phyloP scores from a whole-genome alignment of 1,140 invertebrate species.

The Ostrea denselamellosa region DNA sequence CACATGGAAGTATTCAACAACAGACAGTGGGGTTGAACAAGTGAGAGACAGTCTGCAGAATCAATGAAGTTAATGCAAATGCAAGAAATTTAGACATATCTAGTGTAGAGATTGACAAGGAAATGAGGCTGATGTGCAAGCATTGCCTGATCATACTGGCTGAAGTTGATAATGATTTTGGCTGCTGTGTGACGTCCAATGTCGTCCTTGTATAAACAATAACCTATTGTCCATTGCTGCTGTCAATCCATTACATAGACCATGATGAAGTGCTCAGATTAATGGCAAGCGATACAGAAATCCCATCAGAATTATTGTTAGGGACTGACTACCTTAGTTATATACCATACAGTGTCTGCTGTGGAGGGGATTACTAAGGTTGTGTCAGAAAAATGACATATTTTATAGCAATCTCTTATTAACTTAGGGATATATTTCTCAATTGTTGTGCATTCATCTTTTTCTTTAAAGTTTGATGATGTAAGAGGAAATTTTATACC shows the following conservation, averaged over 20 bases:
- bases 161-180: not conserved
- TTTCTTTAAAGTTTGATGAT: no score
- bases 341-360: not conserved
- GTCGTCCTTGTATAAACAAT: not conserved
- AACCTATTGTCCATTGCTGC: slow-evolving; percentile 4
- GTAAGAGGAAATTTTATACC: no score
- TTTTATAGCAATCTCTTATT: no score
- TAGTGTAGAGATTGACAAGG: not conserved
- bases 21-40: not conserved
- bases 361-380: not conserved
- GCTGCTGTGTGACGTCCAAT: not conserved
- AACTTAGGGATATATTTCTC: no score
- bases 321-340: not conserved
- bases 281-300: slow-evolving; percentile 5
- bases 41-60: not conserved
- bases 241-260: slow-evolving; percentile 5
- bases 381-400: not conserved
- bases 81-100: not conserved
- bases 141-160: not conserved
- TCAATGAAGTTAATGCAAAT: not conserved
- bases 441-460: no score
- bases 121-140: not conserved
- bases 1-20: not conserved
- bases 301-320: not conserved
- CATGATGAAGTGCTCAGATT: not conserved